These are phyloP conservation scores for Morelia viridis DNA, from an alignment of 2,797 vertebrate species.

Conservation along the genomic window DNA sequence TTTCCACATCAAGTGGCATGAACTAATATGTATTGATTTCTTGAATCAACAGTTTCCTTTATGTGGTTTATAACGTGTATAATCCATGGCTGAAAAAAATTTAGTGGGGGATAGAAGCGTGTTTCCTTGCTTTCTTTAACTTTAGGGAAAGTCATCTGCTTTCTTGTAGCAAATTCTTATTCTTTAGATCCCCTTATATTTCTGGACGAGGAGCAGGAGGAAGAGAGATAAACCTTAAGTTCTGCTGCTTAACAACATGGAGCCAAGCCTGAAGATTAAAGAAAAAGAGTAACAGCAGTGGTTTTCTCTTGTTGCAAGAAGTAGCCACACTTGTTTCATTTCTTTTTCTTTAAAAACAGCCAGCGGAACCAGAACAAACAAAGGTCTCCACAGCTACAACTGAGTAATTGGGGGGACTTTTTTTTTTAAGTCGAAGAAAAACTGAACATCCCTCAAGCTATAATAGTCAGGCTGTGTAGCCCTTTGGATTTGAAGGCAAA, in stretches of 20 bases:
- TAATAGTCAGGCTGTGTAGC: background rate
- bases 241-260: background rate
- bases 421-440: background rate
- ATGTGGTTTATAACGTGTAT: background rate
- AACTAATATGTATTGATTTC: background rate
- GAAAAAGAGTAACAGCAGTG: background rate
- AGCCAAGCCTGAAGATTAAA: background rate
- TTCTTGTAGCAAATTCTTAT: background rate
- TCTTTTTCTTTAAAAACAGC: background rate
- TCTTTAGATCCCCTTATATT: background rate
- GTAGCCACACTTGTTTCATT: background rate
- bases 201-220: background rate
- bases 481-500: background rate
- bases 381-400: background rate
- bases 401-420: background rate
- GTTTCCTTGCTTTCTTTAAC: background rate
- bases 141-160: background rate
- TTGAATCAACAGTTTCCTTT: background rate
- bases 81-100: background rate
- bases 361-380: background rate
- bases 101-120: background rate
- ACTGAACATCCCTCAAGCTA: background rate
- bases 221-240: background rate
- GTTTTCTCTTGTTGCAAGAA: background rate
- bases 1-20: background rate